Evolutionary conservation across 2,888 invertebrate genomes (phyloP), one percentile per base, ranked within the genome.

Genomic region (Aphelenchoides bicaudatus): DNA sequence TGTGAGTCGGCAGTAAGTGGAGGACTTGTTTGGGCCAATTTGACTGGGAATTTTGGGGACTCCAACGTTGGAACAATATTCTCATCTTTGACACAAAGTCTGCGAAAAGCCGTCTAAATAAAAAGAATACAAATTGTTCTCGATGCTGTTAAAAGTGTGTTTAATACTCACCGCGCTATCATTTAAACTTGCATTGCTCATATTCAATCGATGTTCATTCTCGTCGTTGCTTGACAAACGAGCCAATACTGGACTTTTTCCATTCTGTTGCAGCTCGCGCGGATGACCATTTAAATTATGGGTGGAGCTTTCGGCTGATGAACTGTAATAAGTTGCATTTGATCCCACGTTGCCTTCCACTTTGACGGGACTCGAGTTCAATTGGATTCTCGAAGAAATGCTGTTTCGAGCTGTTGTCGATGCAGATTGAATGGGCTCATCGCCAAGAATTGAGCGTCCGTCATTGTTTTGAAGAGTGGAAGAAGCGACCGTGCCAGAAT

Each of bases 271-370:
- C n/a, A n/a, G n/a, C 23, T 10, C 10, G 16, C 43, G 43, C 43
- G 10, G 43, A 43, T 19, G 43, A 8, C 43, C 43, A n/a, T 43
- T 43, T 6, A 43, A 21, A n/a, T 43, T 43, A 25, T 43, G 16
- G 43, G 25, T 43, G 21, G 43, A 43, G 43, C 38, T 51, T 37
- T 51, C 16, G n/a, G 37, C 52, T n/a, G 52, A 51, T 19, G 52
- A 51, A 10, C 38, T 38, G 25, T 51, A 51, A 23, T 27, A 34
- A 16, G 25, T 38, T n/a, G n/a, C n/a, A 3, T 51, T 51, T 2
- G 52, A 43, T n/a, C n/a, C n/a, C n/a, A n/a, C n/a, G n/a, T n/a
- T n/a, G n/a, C n/a, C n/a, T n/a, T n/a, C n/a, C n/a, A n/a, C n/a
- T n/a, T n/a, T n/a, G 10, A 25, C 25, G 10, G 43, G 23, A 6